phyloP scores from a whole-genome alignment of 92 coral and sea anemone species.

The Actinostola sp. region DNA sequence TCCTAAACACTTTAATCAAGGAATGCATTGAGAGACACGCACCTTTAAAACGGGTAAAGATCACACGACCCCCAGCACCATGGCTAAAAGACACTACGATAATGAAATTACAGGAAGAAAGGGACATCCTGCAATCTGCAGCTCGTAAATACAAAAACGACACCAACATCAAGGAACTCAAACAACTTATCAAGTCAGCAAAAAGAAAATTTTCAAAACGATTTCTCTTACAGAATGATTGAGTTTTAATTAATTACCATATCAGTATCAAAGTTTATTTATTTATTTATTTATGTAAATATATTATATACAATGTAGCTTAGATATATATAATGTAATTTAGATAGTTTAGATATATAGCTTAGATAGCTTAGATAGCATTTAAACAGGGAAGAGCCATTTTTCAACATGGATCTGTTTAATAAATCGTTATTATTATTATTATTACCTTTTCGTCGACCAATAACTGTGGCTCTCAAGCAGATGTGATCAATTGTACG shows the following conservation, averaged over 20 bases:
- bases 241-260: no score
- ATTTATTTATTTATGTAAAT: no score
- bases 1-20: neutral
- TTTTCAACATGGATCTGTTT: no score
- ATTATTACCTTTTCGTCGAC: constrained; percentile 23
- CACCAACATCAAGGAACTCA: no score
- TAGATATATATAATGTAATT: no score
- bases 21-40: constrained; percentile 56
- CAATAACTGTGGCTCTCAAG: constrained; percentile 9
- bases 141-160: constrained; percentile 42
- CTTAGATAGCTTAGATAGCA: no score
- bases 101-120: constrained; percentile 21
- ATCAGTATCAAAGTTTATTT: no score
- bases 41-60: constrained; percentile 40
- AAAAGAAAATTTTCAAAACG: constrained; percentile 28
- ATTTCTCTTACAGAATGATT: no score
- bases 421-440: no score
- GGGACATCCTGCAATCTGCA: constrained; percentile 37
- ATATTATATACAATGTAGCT: no score
- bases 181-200: constrained; percentile 25
- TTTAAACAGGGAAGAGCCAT: no score
- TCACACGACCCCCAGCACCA: constrained; percentile 74
- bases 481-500: neutral
- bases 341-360: no score
- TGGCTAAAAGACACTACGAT: constrained; percentile 49